Base-by-base conservation (phyloP, 2,113 vertebrate genomes). In the Corythaeola cristata region DNA sequence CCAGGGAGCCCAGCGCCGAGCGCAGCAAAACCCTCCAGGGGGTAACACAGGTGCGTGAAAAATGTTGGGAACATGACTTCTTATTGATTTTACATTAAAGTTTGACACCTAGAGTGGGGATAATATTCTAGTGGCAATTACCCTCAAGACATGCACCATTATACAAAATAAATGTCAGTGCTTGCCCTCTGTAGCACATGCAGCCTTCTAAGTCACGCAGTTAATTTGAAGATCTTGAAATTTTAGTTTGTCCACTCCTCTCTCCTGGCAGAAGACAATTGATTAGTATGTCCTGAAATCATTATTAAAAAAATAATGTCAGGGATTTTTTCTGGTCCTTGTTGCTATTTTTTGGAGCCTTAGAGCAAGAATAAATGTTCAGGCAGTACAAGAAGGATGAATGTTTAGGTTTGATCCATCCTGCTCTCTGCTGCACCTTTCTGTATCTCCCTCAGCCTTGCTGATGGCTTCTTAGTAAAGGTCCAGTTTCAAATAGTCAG, bases 21-120 rank as follows among this genome's bases (percentile, higher is more conserved):
- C 20, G 32, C 52, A 80, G 47, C 66, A 93, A 78, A 93, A 87
- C 55, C 53, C 81, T 86, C 64, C 10, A 3, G 76, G 75, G 50
- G 71, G 87, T 90, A 86, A 92, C 77, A 69, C 95, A 98, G 98
- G 98, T 98, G 95, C 5, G 95, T 98, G 92, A 91, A 92, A 93
- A 96, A 92, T 66, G 55, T 72, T 91, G 64, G 75, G 71, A 96
- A 87, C 8, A 2, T n/a, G 60, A 52, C 52, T 95, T n/a, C 5
- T 7, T 75, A 86, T 94, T 94, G 83, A 91, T 96, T 97, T 97
- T 87, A 60, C 56, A 74, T 96, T 97, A 96, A 67, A 82, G 72
- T 90, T 97, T 97, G 91, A 97, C 62, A 92, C 35, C 18, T 56
- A 81, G 74, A 91, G 27, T 69, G 74, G 49, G 82, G 87, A 66